Percentiles rank a stretch among this genome's conserved stretches.
phyloP scores from a whole-genome alignment of 2,113 vertebrate genomes.

The Notothenia rossii region DNA sequence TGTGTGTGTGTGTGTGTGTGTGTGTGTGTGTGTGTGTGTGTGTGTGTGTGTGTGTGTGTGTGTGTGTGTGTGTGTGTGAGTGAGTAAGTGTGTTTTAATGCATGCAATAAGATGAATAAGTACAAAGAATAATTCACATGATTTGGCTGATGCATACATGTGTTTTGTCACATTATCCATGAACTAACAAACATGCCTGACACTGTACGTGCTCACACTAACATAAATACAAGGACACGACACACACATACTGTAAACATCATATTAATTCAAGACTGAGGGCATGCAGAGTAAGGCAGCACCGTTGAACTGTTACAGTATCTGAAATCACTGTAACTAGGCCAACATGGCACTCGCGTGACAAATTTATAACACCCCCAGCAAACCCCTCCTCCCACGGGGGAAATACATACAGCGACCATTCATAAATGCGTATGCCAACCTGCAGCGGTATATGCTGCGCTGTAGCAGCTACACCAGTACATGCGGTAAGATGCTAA shows the following conservation, averaged over 20 bases:
- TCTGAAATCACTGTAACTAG: conserved; percentile 60
- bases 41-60: too few relatives aligned
- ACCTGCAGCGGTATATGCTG: conserved; percentile 44
- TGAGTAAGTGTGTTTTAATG: background rate
- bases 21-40: too few relatives aligned
- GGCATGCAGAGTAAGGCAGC: conserved; percentile 2
- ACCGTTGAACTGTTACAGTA: conserved; percentile 21
- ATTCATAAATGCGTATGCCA: conserved; percentile 63
- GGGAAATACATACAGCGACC: conserved; percentile 39
- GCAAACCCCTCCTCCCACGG: conserved; percentile 24
- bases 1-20: too few relatives aligned
- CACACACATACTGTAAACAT: conserved; percentile 24
- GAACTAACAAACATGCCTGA: conserved; percentile 14
- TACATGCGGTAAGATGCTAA: background rate
- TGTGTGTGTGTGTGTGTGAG: too few relatives aligned
- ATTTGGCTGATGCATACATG: conserved; percentile 12
- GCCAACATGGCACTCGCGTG: conserved; percentile 73
- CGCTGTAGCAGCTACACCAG: background rate
- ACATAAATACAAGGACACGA: conserved; percentile 12
- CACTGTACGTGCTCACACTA: background rate
- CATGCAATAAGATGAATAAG: background rate
- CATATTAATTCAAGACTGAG: conserved; percentile 27
- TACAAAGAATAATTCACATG: background rate
- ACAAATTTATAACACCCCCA: conserved; percentile 59
- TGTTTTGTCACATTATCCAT: conserved; percentile 17